Evolutionary conservation across 2,888 invertebrate species (phyloP), one percentile per base, ranked within the genome.

Genomic region (Petrolisthes manimaculis): DNA sequence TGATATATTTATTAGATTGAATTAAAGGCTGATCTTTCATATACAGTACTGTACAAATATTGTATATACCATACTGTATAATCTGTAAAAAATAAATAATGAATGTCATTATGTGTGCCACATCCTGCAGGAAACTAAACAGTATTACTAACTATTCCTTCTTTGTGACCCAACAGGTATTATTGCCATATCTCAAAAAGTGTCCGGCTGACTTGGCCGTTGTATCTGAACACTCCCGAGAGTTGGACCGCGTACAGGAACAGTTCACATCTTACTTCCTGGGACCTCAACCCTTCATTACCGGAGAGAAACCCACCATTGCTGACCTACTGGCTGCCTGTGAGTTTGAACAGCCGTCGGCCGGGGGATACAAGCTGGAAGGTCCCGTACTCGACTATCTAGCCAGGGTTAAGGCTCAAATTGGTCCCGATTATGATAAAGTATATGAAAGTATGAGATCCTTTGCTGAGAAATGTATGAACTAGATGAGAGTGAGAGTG

Each of bases 311-410:
- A 18, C 93, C 96, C 6, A 95, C 95, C 0, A 95, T 95, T 1
- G 96, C 96, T 0, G 97, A 97, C 93, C 93, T 97, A 86, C 93
- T 96, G 91, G 96, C 96, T 0, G 95, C 95, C 1, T 96, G 95
- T 91, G 97, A 96, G 94, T 93, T 97, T 83, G 96, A 96, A 93
- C 96, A 97, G 93, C 95, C 96, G 55, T 94, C 54, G 12, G 87
- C 87, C 9, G 87, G 78, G 0, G 87, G 87, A 18, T 82, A 83
- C 71, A 55, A 77, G 4, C n/a, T 83, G 53, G 54, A 67, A 3
- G 61, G 51, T 14, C 54, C 87, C 1, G 71, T 79, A 5, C 4
- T 69, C n/a, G 83, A 83, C 4, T 87, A 67, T 21, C 8, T 87
- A 9, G 78, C 21, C 24, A 67, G 87, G 14, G 87, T 87, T 8